phyloP scores from a whole-genome alignment of 1,140 invertebrate genomes.

The Hypsibius dujardini region DNA sequence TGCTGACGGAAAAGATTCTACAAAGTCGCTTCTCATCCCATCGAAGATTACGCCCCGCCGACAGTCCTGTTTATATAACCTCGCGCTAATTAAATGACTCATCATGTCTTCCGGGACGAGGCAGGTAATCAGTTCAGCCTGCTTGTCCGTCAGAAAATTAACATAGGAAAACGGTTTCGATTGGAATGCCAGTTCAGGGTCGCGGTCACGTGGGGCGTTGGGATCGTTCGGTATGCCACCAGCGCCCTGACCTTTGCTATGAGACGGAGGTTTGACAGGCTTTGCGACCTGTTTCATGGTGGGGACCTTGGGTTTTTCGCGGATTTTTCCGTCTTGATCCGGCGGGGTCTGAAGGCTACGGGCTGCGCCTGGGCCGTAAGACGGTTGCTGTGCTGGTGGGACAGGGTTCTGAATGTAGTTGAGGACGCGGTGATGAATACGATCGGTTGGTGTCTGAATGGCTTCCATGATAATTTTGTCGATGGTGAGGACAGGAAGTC shows the following conservation, averaged over 20 bases:
- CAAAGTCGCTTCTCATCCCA: neutral
- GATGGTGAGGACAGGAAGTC: neutral
- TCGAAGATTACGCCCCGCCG: conserved; percentile 6
- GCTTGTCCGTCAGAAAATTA: neutral
- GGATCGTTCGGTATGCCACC: neutral
- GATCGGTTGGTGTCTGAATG: neutral
- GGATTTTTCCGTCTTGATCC: neutral
- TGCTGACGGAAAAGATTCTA: neutral
- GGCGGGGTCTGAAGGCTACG: conserved; percentile 1
- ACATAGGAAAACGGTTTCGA: neutral
- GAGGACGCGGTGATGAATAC: neutral
- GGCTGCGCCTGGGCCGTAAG: neutral
- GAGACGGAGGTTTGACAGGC: neutral
- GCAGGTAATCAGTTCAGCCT: neutral
- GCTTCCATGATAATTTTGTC: neutral
- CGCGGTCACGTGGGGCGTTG: neutral
- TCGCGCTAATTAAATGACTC: neutral
- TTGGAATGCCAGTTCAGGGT: neutral
- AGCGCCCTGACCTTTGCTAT: neutral
- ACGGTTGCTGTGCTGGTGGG: neutral
- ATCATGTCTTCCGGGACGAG: neutral
- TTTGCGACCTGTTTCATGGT: neutral
- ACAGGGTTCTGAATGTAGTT: neutral
- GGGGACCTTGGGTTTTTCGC: neutral
- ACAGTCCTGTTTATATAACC: neutral